Conservation (phyloP, 2,888 invertebrate genomes). For the Orchesella flavescens region DNA sequence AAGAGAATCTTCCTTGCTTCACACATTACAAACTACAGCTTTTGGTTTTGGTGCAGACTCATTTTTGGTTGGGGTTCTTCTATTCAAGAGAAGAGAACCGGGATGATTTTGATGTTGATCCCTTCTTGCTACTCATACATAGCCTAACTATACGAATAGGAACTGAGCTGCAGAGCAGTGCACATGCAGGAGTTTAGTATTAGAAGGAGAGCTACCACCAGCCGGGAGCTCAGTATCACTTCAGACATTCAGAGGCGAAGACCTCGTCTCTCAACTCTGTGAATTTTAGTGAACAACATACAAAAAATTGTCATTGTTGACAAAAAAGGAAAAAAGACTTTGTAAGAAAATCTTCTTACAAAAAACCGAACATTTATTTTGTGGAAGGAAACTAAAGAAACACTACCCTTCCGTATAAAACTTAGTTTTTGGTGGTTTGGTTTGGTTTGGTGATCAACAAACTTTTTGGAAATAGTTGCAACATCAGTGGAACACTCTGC, state of each 20-base stretch:
- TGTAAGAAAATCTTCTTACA: not conserved
- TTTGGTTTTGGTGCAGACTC: too few species aligned
- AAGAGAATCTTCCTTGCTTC: not conserved
- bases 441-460: constrained; percentile 27
- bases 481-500: not conserved
- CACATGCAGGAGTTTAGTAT: constrained; percentile 9
- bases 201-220: constrained; percentile 50
- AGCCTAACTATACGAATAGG: constrained; percentile 21
- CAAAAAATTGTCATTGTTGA: not conserved
- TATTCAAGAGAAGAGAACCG: constrained; percentile 28
- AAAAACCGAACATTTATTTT: not conserved
- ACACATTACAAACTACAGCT: too few species aligned
- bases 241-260: constrained; percentile 43
- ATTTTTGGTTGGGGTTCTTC: too few species aligned
- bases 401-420: too few species aligned
- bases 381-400: constrained; percentile 1
- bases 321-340: constrained; percentile 4
- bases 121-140: constrained; percentile 32
- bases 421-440: too few species aligned
- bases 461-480: not conserved
- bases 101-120: constrained; percentile 52
- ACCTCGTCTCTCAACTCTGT: constrained; percentile 46
- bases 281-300: constrained; percentile 22
- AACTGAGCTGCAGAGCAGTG: not conserved
- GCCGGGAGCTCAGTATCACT: constrained; percentile 67